phyloP scores from a whole-genome alignment of 2,888 invertebrate species.

The Margaritifera margaritifera region DNA sequence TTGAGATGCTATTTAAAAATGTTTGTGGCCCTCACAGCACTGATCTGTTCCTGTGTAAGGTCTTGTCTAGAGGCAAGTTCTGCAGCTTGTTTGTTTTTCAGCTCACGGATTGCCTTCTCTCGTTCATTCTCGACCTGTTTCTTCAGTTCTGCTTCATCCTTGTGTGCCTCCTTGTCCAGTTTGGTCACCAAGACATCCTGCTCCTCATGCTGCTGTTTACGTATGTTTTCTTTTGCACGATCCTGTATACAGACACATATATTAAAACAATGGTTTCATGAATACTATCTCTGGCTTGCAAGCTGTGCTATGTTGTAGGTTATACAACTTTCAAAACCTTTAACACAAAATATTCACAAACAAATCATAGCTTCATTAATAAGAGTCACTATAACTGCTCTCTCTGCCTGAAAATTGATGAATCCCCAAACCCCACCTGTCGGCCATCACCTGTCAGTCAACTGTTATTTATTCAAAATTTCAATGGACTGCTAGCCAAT shows the following conservation, averaged over 20 bases:
- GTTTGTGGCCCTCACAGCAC: slow-evolving; percentile 28
- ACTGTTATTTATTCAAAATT: too few relatives aligned
- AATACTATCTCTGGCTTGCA: neutral
- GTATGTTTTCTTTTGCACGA: slow-evolving; percentile 54
- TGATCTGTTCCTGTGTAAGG: slow-evolving; percentile 61
- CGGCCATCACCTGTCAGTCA: too few relatives aligned
- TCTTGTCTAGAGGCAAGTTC: slow-evolving; percentile 64
- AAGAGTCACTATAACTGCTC: too few relatives aligned
- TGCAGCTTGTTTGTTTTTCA: slow-evolving; percentile 64
- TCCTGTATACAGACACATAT: slow-evolving; percentile 47
- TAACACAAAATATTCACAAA: too few relatives aligned
- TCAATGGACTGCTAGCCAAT: too few relatives aligned
- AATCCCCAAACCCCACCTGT: too few relatives aligned
- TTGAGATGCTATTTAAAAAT: too few relatives aligned
- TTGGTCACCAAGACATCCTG: slow-evolving; percentile 46
- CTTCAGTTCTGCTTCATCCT: slow-evolving; percentile 51
- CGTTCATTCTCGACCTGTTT: slow-evolving; percentile 49
- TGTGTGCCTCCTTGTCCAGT: slow-evolving; percentile 53
- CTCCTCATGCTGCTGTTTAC: slow-evolving; percentile 59
- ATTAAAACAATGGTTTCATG: neutral
- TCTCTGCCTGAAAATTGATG: too few relatives aligned
- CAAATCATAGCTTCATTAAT: too few relatives aligned
- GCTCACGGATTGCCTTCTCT: slow-evolving; percentile 62
- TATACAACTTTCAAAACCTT: too few relatives aligned
- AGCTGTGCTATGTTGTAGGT: too few relatives aligned